Conservation (phyloP, 2,797 vertebrate species). For the Cirrhinus mrigala region DNA sequence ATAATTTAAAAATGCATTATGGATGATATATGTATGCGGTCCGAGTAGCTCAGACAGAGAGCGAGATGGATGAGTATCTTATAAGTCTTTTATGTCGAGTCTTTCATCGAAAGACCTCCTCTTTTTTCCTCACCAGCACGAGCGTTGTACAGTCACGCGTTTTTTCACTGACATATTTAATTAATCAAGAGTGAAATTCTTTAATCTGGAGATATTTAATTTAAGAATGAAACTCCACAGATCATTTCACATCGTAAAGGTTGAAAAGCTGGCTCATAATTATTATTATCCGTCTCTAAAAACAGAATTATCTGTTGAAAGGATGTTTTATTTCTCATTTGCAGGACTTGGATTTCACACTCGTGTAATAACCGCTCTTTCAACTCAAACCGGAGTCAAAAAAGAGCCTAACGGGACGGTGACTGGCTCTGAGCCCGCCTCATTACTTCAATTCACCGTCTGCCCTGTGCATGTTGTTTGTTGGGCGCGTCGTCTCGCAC, state of each 20-base stretch:
- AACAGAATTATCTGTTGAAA: conserved; percentile 33
- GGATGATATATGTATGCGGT: conserved; percentile 71
- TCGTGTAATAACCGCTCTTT: conserved; percentile 1
- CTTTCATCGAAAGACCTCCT: not conserved
- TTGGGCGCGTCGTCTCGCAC: conserved; percentile 6
- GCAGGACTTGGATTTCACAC: not conserved
- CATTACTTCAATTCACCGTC: conserved; percentile 2
- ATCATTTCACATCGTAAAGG: conserved; percentile 28
- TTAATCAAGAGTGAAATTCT: conserved; percentile 18
- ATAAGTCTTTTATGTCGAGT: conserved; percentile 29
- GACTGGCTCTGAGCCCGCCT: conserved; percentile 15
- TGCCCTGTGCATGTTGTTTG: conserved; percentile 25
- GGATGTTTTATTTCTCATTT: conserved; percentile 28
- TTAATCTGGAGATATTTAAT: conserved; percentile 31
- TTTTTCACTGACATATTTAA: conserved; percentile 35
- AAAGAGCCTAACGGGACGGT: not conserved
- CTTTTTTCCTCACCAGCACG: not conserved
- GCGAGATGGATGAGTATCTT: conserved; percentile 28
- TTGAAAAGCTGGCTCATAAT: conserved; percentile 20
- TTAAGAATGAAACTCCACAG: conserved; percentile 30
- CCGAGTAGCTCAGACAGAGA: conserved; percentile 60
- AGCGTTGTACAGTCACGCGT: not conserved
- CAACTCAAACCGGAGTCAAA: not conserved
- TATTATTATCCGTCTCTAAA: conserved; percentile 28
- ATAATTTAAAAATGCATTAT: conserved; percentile 73